These are phyloP conservation scores for Pogonocherus hispidulus DNA, from an alignment of 2,888 invertebrate genomes.

Conservation along the genomic window DNA sequence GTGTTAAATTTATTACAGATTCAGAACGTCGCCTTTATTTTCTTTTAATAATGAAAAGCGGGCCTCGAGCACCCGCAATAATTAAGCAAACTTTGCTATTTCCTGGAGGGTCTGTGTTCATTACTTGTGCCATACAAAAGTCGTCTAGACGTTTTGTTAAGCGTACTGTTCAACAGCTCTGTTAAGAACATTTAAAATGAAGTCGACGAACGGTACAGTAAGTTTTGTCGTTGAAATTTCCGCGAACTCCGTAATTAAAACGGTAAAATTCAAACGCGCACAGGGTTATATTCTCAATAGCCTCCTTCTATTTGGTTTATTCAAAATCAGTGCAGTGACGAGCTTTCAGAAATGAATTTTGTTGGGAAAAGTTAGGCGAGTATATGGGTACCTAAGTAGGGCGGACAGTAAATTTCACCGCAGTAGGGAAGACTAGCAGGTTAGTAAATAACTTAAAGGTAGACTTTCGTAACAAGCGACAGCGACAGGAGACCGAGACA, in stretches of 20 bases:
- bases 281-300: neutral
- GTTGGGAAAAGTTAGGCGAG: neutral
- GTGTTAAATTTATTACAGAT: neutral
- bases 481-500: too few species aligned
- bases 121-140: neutral
- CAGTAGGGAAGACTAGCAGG: too few species aligned
- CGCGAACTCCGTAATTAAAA: neutral
- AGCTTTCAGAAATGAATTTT: too few species aligned
- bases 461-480: too few species aligned
- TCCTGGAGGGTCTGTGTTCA: neutral
- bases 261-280: neutral
- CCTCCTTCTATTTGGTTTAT: too few species aligned
- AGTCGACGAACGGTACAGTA: neutral
- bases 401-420: too few species aligned
- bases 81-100: neutral
- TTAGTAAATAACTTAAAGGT: too few species aligned
- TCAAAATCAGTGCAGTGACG: too few species aligned
- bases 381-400: too few species aligned
- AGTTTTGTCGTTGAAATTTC: neutral
- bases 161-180: neutral
- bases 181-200: neutral
- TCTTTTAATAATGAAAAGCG: neutral
- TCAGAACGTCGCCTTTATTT: neutral
- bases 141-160: conserved; percentile 2
- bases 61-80: neutral